phyloP scores from a whole-genome alignment of 2,888 invertebrate genomes.

The Osmoderma eremita region DNA sequence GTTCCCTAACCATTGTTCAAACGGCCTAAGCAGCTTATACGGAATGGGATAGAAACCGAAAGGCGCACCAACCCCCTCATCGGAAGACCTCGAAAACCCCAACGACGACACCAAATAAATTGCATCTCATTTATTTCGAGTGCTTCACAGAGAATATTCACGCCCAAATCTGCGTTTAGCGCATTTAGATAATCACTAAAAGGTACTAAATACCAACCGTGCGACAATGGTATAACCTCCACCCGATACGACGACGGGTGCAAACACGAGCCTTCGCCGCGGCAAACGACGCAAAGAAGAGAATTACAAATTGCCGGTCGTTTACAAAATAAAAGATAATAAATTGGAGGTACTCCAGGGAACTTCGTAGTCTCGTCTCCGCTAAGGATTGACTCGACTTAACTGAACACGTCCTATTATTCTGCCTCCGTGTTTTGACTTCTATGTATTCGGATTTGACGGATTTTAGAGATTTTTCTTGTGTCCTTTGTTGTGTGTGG shows the following conservation, averaged over 20 bases:
- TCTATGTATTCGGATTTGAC: conserved; percentile 24
- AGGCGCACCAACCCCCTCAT: conserved; percentile 9
- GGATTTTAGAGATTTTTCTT: conserved; percentile 37
- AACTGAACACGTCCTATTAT: conserved; percentile 45
- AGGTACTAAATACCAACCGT: conserved; percentile 55
- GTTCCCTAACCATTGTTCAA: conserved; percentile 32
- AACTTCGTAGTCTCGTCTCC: conserved; percentile 45
- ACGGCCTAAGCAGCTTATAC: conserved; percentile 38
- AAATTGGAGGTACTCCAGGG: conserved; percentile 61
- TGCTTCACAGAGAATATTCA: conserved; percentile 53
- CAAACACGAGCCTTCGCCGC: conserved; percentile 29
- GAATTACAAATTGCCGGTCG: conserved; percentile 61
- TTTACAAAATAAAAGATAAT: conserved; percentile 62
- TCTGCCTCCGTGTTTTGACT: conserved; percentile 40
- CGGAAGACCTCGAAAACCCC: conserved; percentile 36
- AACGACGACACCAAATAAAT: conserved; percentile 56
- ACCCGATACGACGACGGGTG: conserved; percentile 44
- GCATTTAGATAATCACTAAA: conserved; percentile 59
- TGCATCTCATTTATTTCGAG: conserved; percentile 59
- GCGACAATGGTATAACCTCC: conserved; percentile 55
- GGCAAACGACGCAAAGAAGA: conserved; percentile 30
- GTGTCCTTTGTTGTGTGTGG: conserved; percentile 34
- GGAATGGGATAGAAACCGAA: conserved; percentile 9
- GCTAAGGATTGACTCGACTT: conserved; percentile 47
- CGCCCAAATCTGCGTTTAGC: conserved; percentile 52